These are phyloP conservation scores for Spodoptera frugiperda DNA, from an alignment of 1,140 invertebrate genomes.

Conservation along the genomic window DNA sequence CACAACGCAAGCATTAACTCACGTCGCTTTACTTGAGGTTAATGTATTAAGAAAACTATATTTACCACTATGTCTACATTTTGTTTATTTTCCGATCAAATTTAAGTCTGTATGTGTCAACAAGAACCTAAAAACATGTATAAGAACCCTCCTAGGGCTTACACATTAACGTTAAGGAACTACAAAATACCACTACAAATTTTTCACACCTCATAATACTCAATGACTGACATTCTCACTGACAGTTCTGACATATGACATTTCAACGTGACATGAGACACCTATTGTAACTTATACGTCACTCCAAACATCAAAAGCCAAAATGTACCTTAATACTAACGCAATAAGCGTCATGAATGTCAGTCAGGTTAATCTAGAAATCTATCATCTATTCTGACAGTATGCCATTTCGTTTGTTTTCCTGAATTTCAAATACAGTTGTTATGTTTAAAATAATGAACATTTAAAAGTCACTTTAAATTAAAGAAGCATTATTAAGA, in stretches of 20 bases:
- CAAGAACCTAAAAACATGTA: too few relatives aligned
- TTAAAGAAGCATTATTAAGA: not conserved
- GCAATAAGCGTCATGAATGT: too few relatives aligned
- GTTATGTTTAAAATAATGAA: not conserved
- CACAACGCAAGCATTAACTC: too few relatives aligned
- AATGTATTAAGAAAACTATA: too few relatives aligned
- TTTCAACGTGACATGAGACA: slow-evolving; percentile 10
- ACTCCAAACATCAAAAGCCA: too few relatives aligned
- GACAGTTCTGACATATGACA: not conserved
- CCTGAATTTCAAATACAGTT: not conserved
- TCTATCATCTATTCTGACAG: slow-evolving; percentile 16
- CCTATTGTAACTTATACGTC: slow-evolving; percentile 1
- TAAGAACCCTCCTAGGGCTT: too few relatives aligned
- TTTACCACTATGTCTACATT: too few relatives aligned
- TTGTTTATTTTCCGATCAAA: too few relatives aligned
- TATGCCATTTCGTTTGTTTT: not conserved
- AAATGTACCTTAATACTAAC: too few relatives aligned
- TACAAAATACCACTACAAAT: slow-evolving; percentile 23
- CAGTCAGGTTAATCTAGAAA: not conserved
- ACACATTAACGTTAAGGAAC: too few relatives aligned
- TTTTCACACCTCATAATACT: slow-evolving; percentile 7
- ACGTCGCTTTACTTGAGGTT: too few relatives aligned
- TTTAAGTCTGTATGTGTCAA: too few relatives aligned
- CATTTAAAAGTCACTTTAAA: not conserved
- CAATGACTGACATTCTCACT: not conserved